Base-by-base conservation (phyloP, 2,113 vertebrate species). In the Gasterosteus aculeatus region DNA sequence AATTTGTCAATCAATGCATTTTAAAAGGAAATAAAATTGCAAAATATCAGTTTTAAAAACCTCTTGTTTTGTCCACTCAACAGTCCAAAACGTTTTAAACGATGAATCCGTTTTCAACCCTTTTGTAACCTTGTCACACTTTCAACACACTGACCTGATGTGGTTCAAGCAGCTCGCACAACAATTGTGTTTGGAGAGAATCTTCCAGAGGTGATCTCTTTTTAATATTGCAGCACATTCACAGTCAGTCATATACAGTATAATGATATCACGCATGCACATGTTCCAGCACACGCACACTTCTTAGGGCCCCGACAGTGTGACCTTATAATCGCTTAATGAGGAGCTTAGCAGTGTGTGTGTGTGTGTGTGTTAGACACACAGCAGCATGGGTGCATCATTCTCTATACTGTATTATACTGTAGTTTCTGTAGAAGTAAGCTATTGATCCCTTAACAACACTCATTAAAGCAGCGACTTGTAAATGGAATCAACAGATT, bases 151-250 rank as follows among this genome's bases (percentile, higher is more conserved):
- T 26, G 22, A 26, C 22, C 22, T 26, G 22, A 72, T 15, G 3
- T 70, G 75, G 78, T 81, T 86, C 69, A 82, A 85, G 72, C 78
- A 14, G 71, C 83, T 78, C 53, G 58, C 63, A 78, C 75, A 88
- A 69, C 85, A 72, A 93, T 92, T 91, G 80, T 58, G 88, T 88
- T 83, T 75, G 53, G 77, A 81, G 75, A 82, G 90, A 92, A 89
- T 87, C 87, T 87, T 85, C 83, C 74, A 0, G 53, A 75, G 75
- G 82, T 93, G 90, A 91, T 89, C 90, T 88, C 78, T 87, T 88
- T 90, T 86, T 92, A 71, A 90, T 89, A 87, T 82, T 74, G 49
- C 14, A 49, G 72, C 68, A 79, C 38, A 4, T 66, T 87, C 75
- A 77, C 73, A 60, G 71, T 75, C 68, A 65, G 62, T 59, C 63